Base-by-base conservation (phyloP, 2,113 vertebrate genomes). In the Arvicanthis niloticus region DNA sequence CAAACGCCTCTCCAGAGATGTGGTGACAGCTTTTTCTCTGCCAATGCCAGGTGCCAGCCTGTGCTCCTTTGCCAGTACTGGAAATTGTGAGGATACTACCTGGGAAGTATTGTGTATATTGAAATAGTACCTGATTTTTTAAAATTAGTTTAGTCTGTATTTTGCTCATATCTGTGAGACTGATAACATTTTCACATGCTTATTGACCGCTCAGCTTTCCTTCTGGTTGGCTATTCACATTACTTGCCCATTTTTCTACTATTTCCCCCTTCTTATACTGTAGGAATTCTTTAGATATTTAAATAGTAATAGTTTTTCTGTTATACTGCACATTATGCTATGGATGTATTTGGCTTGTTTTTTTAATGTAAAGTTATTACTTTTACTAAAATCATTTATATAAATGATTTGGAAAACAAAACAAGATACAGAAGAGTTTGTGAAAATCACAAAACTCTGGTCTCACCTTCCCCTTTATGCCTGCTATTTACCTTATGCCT, bases 311-410 rank as follows among this genome's bases (percentile, higher is more conserved):
- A 3, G 1, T 86, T 86, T 95, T 16, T 56, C n/a, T 65, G 2
- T 65, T 11, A 24, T 81, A 68, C 42, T 75, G 89, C 10, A 73
- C 15, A 58, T 88, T 84, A 77, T 24, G 78, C 26, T 42, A 42
- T 21, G 48, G 21, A 40, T 4, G 24, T n/a, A 15, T 65, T 72
- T 76, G 3, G 7, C 26, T 70, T 56, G 45, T 67, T 94, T 73
- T 73, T 1, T 19, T 45, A 93, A 42, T 88, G 22, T 84, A 42
- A 88, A 78, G 91, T n/a, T 9, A 51, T 78, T 62, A n/a, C 16
- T 80, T 92, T 91, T 81, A 90, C 80, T 40, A 81, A 81, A 76
- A 11, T 60, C 75, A 37, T 94, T 92, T 31, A 86, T 7, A 26
- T 53, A 40, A 9, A 7, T 65, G 60, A 19, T 68, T 4, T 95